Base-by-base conservation (phyloP, 2,888 invertebrate genomes). In the Lumbricus terrestris region DNA sequence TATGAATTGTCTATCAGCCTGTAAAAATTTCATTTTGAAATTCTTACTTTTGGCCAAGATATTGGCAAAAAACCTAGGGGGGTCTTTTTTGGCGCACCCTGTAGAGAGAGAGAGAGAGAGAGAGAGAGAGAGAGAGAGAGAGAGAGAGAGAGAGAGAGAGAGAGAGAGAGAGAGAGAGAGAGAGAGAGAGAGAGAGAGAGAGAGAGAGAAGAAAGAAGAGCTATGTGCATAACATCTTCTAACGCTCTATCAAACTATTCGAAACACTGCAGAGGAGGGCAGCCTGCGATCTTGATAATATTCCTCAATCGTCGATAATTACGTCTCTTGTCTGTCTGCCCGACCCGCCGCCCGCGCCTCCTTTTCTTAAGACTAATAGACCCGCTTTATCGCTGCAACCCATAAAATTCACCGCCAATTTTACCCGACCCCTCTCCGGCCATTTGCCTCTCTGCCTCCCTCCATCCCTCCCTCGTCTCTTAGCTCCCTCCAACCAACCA, bases 221-320 rank as follows among this genome's bases (percentile, higher is more conserved):
- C 83, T 47, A 47, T 69, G 69, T 69, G 69, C 69, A 69, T n/a
- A 69, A 69, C 29, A n/a, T 69, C 69, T 69, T 69, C n/a, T 69
- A n/a, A 69, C n/a, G 29, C 69, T 69, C 69, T 69, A 69, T 69
- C 69, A 69, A 69, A n/a, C 69, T 5, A 69, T n/a, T 69, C n/a
- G 69, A 69, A 69, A 69, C 69, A 69, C 69, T n/a, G n/a, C n/a
- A n/a, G n/a, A 69, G 13, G n/a, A 69, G 13, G 69, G n/a, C 69
- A 69, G 69, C 69, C n/a, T 8, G 69, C 69, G n/a, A 69, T 69
- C 69, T 69, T 29, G 69, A 69, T 69, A 47, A 69, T 69, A 69
- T 69, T 69, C 69, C n/a, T 69, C 69, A 69, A 69, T 69, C 69
- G 69, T 69, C 69, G 69, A 69, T 69, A 69, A 69, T 69, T 69